Evolutionary conservation across 2,797 vertebrate species (phyloP).

Genomic region (Sphenodon punctatus): DNA sequence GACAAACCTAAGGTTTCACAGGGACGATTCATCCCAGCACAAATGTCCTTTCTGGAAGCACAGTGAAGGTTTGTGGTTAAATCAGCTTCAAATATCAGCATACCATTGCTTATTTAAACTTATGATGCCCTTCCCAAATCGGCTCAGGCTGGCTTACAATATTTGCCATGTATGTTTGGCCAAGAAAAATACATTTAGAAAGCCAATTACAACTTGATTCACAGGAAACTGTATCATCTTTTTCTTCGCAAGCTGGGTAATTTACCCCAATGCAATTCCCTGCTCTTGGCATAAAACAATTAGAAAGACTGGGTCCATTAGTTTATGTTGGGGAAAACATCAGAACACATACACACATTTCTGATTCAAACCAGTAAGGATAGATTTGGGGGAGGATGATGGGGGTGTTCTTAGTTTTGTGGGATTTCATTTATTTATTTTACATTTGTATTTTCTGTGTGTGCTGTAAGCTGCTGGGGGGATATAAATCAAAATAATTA

Average conservation of each 20-base stretch:
- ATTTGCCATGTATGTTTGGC: too few species aligned
- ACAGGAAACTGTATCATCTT: neutral
- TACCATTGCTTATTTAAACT: too few species aligned
- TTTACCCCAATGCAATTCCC: neutral
- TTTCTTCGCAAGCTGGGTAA: neutral
- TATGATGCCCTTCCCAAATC: too few species aligned
- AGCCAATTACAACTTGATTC: neutral
- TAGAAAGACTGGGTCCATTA: neutral
- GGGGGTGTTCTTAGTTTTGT: too few species aligned
- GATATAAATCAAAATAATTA: too few species aligned
- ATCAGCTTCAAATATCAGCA: neutral
- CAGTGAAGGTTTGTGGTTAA: neutral
- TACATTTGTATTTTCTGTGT: too few species aligned
- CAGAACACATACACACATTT: neutral
- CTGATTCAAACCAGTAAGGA: neutral
- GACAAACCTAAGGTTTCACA: slow-evolving; percentile 97
- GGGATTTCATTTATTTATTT: too few species aligned
- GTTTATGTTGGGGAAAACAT: neutral
- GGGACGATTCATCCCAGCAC: slow-evolving; percentile 90
- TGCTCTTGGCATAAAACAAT: neutral
- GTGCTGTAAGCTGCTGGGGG: too few species aligned
- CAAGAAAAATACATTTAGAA: too few species aligned
- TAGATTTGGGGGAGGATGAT: too few species aligned
- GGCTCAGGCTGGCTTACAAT: too few species aligned
- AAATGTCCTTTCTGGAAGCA: slow-evolving; percentile 92